Evolutionary conservation across 2,797 vertebrate species (phyloP), one percentile per base, ranked within the genome.

Genomic region (Sebastes cheni): DNA sequence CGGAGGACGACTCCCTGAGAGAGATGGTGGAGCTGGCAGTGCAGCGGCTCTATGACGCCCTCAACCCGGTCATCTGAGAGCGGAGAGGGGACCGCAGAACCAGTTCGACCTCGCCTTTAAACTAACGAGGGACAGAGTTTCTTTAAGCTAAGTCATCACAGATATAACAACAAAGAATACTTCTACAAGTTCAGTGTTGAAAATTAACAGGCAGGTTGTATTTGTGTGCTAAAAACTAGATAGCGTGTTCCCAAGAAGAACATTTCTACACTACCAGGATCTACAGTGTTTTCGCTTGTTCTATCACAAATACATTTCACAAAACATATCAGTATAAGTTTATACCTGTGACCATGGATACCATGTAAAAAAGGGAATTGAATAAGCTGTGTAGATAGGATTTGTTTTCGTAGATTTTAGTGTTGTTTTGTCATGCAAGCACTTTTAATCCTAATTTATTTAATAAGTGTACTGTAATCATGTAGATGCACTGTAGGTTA

Each of bases 11-110:
- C 78, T 96, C 97, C 1, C 96, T 99, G 73, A 96, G 96, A 30
- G 97, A 98, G 89, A 96, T 97, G 97, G 96, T 98, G 82, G 97
- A 98, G 25, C 88, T 97, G 89, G 97, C 97, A 0, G 97, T 97
- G 5, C 97, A 97, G 89, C 93, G 97, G 71, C 96, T 98, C 29
- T 97, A 97, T 3, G 97, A 97, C 34, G 96, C 97, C 8, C 95
- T 98, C 18, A 96, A 96, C 52, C 97, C 97, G 0, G 91, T 96
- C 2, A 93, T 95, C 73, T 96, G 86, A 95, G 70, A 14, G 4
- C 16, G 2, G 18, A 61, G 27, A 11, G 2, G 0, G 2, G 46
- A 29, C 50, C 5, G 73, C 36, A 69, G 25, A 22, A 58, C 23
- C 18, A 39, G 11, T 18, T 10, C 7, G 8, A 60, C 23, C 11